These are phyloP conservation scores for Crenichthys baileyi DNA, from an alignment of 2,797 vertebrate genomes.

Conservation along the genomic window DNA sequence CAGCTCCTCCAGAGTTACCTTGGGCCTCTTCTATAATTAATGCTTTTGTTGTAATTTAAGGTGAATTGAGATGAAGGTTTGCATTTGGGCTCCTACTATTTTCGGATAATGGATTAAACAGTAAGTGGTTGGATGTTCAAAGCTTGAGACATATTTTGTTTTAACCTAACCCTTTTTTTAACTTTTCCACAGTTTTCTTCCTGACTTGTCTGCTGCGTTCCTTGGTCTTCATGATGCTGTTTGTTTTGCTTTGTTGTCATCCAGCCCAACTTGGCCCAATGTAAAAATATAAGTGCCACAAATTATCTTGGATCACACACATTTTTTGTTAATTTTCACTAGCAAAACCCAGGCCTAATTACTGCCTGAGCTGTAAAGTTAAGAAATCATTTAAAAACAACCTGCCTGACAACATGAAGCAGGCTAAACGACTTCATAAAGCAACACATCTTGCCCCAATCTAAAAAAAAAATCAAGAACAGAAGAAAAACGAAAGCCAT, in stretches of 20 bases:
- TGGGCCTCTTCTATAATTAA: too few species aligned
- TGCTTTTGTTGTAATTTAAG: too few species aligned
- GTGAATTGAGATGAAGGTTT: too few species aligned
- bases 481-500: too few species aligned
- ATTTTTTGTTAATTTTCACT: background rate
- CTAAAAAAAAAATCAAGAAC: too few species aligned
- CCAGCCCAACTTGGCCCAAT: background rate
- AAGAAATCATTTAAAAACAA: background rate
- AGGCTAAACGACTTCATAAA: background rate
- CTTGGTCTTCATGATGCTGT: background rate
- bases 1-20: too few species aligned
- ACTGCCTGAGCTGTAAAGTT: background rate
- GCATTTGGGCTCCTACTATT: too few species aligned
- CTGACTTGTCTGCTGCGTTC: background rate
- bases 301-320: background rate
- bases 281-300: background rate
- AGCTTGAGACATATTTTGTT: too few species aligned
- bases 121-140: too few species aligned
- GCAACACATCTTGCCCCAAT: background rate
- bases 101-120: too few species aligned
- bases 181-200: too few species aligned
- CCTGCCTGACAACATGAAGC: background rate
- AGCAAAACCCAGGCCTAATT: background rate
- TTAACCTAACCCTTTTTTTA: too few species aligned
- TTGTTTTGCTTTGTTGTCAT: background rate